These are phyloP conservation scores for Mimachlamys varia DNA, from an alignment of 2,888 invertebrate species.

Conservation along the genomic window DNA sequence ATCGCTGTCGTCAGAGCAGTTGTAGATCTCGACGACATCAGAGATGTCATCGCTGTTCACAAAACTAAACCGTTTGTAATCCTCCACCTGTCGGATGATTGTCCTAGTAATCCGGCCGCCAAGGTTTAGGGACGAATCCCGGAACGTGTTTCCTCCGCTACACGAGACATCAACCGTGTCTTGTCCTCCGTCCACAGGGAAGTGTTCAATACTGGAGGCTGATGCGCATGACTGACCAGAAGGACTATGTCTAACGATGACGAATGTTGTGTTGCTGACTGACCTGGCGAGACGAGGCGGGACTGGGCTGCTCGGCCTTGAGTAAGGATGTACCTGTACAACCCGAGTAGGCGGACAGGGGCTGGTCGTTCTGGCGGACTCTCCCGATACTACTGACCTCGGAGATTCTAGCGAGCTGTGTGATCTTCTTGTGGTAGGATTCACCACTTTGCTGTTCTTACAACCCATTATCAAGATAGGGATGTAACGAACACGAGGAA, in stretches of 20 bases:
- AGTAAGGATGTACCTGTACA: background rate
- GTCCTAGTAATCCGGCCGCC: background rate
- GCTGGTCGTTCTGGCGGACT: background rate
- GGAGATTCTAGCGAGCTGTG: background rate
- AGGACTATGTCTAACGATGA: background rate
- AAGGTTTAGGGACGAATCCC: background rate
- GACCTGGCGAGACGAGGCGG: conserved; percentile 14
- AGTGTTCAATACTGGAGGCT: background rate
- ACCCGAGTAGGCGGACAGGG: background rate
- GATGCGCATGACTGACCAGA: background rate
- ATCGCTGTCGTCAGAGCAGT: background rate
- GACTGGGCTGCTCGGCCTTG: background rate
- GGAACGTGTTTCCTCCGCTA: background rate
- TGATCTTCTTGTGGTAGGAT: background rate
- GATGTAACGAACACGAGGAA: background rate
- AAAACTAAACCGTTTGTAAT: background rate
- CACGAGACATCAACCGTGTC: background rate
- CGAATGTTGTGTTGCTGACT: background rate
- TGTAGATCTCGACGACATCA: background rate
- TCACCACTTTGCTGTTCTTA: background rate
- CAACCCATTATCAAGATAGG: background rate
- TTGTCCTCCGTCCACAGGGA: background rate
- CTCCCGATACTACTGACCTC: background rate
- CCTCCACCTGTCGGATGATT: background rate
- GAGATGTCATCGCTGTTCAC: background rate